Evolutionary conservation across 1,140 invertebrate genomes (phyloP), one percentile per base, ranked within the genome.

Genomic region (Drosophila nikananu): DNA sequence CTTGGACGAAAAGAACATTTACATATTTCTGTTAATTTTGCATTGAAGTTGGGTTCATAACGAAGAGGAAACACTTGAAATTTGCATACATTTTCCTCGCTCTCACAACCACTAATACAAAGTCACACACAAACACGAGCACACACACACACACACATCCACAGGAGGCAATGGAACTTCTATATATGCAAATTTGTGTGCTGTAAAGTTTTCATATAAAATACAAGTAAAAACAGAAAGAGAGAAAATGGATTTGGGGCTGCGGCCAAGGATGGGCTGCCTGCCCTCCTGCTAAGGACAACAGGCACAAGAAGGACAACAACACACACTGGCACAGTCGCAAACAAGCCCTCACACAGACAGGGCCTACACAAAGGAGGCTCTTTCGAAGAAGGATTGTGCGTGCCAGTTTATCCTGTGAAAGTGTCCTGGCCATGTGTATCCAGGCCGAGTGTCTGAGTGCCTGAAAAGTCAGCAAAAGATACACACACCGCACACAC

Each of bases 31-130:
- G 87, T 91, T 91, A 91, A 91, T 91, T 91, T 91, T 91, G 68
- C 83, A 89, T 86, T 91, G 79, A 91, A 91, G 89, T 91, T 91
- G 82, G 84, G 89, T 91, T 91, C 82, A 91, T 91, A 91, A 91
- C 89, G 89, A 91, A 86, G 84, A 91, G 89, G 89, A 91, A 91
- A 91, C 83, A 91, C 89, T 91, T 91, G 84, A 87, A 91, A 91
- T 91, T 91, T 91, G 89, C 89, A 91, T 91, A 91, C 73, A 91
- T 91, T 90, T 90, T 78, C 79, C 65, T 71, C 72, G 63, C 67
- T 82, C 58, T 74, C 46, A 73, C 61, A 80, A 59, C 35, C 39
- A 80, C 63, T 52, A 52, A 80, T 55, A 58, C 27, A 57, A 46
- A 78, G 37, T 68, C 51, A 77, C 21, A 49, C 32, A 67, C 23